phyloP scores from a whole-genome alignment of 2,113 vertebrate genomes.

The Oplegnathus fasciatus region DNA sequence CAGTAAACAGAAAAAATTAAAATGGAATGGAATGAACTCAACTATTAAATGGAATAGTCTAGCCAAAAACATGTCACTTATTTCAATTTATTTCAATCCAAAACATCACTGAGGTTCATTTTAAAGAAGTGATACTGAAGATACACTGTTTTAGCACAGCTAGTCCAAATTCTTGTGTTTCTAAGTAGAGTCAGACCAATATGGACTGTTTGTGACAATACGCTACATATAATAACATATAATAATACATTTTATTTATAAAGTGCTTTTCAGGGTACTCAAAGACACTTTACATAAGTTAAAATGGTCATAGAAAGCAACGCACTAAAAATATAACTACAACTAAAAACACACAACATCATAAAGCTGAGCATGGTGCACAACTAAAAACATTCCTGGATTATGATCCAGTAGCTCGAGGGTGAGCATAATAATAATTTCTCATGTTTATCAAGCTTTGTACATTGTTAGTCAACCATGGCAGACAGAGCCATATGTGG shows the following conservation, averaged over 20 bases:
- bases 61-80: neutral
- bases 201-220: too few relatives aligned
- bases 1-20: neutral
- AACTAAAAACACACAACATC: too few relatives aligned
- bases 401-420: neutral
- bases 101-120: neutral
- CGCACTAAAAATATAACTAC: too few relatives aligned
- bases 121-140: neutral
- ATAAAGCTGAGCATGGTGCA: too few relatives aligned
- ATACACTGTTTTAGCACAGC: neutral
- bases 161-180: too few relatives aligned
- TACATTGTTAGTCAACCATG: conserved; percentile 24
- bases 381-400: neutral
- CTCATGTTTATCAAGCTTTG: conserved; percentile 19
- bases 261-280: too few relatives aligned
- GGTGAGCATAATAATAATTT: neutral
- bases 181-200: too few relatives aligned
- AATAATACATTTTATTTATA: too few relatives aligned
- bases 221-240: too few relatives aligned
- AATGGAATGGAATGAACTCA: neutral
- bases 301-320: too few relatives aligned
- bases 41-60: neutral
- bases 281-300: too few relatives aligned
- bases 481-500: conserved; percentile 29
- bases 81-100: neutral